Conservation (phyloP, 2,113 vertebrate genomes). For the Phaethornis superciliosus region DNA sequence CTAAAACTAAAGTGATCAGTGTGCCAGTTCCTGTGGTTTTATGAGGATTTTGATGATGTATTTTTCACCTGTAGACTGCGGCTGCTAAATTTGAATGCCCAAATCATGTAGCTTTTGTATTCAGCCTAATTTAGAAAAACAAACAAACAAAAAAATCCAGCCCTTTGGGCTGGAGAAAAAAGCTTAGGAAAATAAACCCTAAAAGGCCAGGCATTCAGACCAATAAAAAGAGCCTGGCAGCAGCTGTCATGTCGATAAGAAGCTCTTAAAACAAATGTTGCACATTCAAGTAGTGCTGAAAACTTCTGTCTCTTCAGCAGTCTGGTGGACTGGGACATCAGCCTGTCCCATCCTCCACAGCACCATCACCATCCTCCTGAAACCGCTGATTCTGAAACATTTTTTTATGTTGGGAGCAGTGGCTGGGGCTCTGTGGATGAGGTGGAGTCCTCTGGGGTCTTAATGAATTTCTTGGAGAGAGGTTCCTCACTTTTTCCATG, state of each 20-base stretch:
- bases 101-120: background rate
- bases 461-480: background rate
- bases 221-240: conserved; percentile 18
- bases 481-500: background rate
- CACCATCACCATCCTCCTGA: background rate
- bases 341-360: background rate
- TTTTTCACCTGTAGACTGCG: background rate
- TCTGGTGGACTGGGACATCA: background rate
- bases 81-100: background rate
- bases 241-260: conserved; percentile 24
- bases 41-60: background rate
- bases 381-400: background rate
- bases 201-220: conserved; percentile 1
- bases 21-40: background rate
- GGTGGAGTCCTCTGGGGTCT: background rate
- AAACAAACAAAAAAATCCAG: background rate
- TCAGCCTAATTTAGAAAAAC: background rate
- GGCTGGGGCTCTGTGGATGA: background rate
- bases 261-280: conserved; percentile 18
- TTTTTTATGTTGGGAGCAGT: background rate
- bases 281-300: background rate
- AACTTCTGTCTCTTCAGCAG: background rate
- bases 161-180: background rate
- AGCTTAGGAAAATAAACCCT: conserved; percentile 21
- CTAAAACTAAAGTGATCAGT: background rate